Conservation (phyloP, 2,113 vertebrate species). For the Heterotis niloticus region DNA sequence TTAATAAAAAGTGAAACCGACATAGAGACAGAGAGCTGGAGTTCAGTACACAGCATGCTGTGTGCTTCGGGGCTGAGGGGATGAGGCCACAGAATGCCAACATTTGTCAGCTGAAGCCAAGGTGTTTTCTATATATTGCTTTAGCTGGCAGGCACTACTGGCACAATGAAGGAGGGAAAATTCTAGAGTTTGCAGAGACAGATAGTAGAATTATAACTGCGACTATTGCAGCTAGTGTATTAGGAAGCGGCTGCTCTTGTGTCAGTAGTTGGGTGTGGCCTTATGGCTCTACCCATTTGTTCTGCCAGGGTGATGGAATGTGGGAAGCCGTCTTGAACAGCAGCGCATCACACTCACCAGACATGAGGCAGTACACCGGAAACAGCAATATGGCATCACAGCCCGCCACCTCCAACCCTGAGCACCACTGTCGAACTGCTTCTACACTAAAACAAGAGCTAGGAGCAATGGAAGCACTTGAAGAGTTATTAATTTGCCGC, state of each 20-base stretch:
- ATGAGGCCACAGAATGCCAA: background rate
- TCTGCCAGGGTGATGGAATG: background rate
- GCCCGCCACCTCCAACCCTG: too few relatives aligned
- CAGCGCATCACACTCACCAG: too few relatives aligned
- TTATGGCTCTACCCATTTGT: background rate
- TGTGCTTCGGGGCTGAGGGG: background rate
- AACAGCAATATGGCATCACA: too few relatives aligned
- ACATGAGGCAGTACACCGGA: too few relatives aligned
- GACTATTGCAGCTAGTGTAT: background rate
- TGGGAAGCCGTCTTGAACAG: too few relatives aligned
- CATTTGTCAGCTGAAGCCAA: constrained; percentile 7
- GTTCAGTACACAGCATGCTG: background rate
- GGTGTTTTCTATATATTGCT: background rate
- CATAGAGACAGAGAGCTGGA: background rate
- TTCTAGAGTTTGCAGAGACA: background rate
- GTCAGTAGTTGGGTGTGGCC: background rate
- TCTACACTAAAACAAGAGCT: too few relatives aligned
- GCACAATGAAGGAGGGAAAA: background rate
- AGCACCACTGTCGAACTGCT: too few relatives aligned
- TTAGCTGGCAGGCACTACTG: background rate
- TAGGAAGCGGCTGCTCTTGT: background rate
- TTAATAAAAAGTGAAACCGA: constrained; percentile 6
- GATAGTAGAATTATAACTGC: background rate
- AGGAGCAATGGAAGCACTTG: too few relatives aligned
- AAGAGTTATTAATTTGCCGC: too few relatives aligned